A percentile compares a stretch with the other conserved stretches of the same genome.
These are phyloP conservation scores for Garra rufa DNA, from an alignment of 2,113 vertebrate species.

Conservation along the genomic window DNA sequence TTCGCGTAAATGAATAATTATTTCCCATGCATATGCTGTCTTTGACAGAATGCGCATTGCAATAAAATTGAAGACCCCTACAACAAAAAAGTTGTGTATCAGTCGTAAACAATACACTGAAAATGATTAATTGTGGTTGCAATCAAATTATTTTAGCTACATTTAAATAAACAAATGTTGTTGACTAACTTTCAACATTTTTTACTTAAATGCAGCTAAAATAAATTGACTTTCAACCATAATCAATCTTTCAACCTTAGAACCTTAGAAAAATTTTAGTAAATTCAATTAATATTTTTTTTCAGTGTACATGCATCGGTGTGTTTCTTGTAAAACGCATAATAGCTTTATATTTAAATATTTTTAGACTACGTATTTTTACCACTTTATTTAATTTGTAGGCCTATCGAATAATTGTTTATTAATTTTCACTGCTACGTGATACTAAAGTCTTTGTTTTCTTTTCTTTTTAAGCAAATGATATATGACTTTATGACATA, in stretches of 20 bases:
- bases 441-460: not conserved
- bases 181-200: too few species aligned
- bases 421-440: not conserved
- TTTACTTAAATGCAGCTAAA: too few species aligned
- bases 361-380: not conserved
- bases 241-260: too few species aligned
- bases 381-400: not conserved
- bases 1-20: not conserved
- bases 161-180: too few species aligned
- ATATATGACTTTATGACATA: not conserved
- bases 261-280: too few species aligned
- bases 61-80: not conserved
- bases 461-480: not conserved
- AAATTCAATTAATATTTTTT: too few species aligned
- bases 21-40: not conserved
- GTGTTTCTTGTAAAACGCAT: not conserved
- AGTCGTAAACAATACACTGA: not conserved
- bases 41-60: not conserved
- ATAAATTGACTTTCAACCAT: too few species aligned
- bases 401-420: not conserved
- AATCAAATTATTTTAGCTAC: too few species aligned
- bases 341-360: not conserved
- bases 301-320: too few species aligned
- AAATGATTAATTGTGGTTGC: too few species aligned
- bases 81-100: not conserved